Evolutionary conservation across 1,140 invertebrate species (phyloP).

Genomic region (Psilanteris sp.): DNA sequence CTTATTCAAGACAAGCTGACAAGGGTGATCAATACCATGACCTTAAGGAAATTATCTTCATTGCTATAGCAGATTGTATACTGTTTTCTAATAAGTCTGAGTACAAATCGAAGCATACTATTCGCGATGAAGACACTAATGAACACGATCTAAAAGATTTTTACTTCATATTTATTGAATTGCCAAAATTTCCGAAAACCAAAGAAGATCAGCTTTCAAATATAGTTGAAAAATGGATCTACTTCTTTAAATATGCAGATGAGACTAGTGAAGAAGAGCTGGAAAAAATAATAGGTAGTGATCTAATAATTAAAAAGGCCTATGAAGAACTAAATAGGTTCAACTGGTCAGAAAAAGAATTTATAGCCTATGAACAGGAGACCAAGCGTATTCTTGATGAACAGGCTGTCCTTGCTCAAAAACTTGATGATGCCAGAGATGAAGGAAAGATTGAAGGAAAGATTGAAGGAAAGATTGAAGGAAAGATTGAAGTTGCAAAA

Average conservation of each 20-base stretch:
- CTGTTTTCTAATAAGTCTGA: slow-evolving; percentile 19
- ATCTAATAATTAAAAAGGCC: slow-evolving; percentile 35
- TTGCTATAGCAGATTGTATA: slow-evolving; percentile 27
- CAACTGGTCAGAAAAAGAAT: slow-evolving; percentile 51
- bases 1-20: slow-evolving; percentile 19
- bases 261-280: slow-evolving; percentile 36
- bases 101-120: slow-evolving; percentile 22
- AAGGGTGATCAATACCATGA: slow-evolving; percentile 21
- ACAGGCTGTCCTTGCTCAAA: slow-evolving; percentile 51
- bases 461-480: background rate
- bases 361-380: slow-evolving; percentile 41
- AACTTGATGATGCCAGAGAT: slow-evolving; percentile 54
- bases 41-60: slow-evolving; percentile 36
- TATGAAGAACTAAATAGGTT: slow-evolving; percentile 46
- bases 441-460: no score
- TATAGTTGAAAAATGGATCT: slow-evolving; percentile 33
- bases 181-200: slow-evolving; percentile 22
- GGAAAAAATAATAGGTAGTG: slow-evolving; percentile 50
- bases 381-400: slow-evolving; percentile 48
- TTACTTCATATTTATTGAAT: slow-evolving; percentile 23
- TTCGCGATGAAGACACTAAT: slow-evolving; percentile 10
- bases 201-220: slow-evolving; percentile 28
- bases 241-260: slow-evolving; percentile 32
- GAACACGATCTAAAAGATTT: slow-evolving; percentile 41
- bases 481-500: no score